phyloP scores from a whole-genome alignment of 1,140 invertebrate genomes.

The Alviniconcha marisindica region DNA sequence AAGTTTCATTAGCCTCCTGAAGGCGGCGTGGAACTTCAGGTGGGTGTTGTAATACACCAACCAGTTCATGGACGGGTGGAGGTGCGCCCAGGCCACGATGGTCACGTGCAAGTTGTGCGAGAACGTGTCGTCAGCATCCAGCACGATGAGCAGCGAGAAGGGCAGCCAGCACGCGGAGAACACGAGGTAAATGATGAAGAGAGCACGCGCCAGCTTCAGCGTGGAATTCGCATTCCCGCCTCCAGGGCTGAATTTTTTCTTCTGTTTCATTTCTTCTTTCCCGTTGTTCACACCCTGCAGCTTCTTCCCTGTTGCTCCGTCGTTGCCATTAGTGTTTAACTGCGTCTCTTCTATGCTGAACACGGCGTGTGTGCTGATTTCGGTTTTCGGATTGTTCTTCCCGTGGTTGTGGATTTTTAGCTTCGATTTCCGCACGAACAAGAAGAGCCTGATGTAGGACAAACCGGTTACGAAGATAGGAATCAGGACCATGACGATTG shows the following conservation, averaged over 20 bases:
- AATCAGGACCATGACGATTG: conserved; percentile 44
- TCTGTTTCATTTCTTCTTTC: background rate
- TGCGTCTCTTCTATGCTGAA: too few relatives aligned
- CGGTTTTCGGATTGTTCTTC: background rate
- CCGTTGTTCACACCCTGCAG: background rate
- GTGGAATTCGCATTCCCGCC: background rate
- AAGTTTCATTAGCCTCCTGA: conserved; percentile 31
- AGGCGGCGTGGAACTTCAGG: conserved; percentile 40
- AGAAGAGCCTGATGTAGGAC: conserved; percentile 56
- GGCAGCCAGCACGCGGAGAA: conserved; percentile 49
- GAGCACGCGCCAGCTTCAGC: conserved; percentile 36
- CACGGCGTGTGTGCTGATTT: background rate
- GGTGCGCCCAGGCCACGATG: conserved; percentile 40
- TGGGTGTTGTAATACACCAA: conserved; percentile 45
- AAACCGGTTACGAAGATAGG: conserved; percentile 48
- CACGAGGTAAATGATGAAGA: conserved; percentile 46
- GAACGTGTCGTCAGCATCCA: conserved; percentile 31
- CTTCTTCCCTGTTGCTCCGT: background rate
- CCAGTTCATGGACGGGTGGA: conserved; percentile 46
- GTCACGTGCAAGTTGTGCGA: conserved; percentile 35
- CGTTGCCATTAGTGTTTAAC: too few relatives aligned
- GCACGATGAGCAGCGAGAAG: conserved; percentile 38
- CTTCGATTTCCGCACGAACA: conserved; percentile 42
- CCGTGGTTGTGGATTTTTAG: conserved; percentile 24
- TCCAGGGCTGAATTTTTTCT: too few relatives aligned